Evolutionary conservation across 2,888 invertebrate species (phyloP).

Genomic region (Desoria tigrina): DNA sequence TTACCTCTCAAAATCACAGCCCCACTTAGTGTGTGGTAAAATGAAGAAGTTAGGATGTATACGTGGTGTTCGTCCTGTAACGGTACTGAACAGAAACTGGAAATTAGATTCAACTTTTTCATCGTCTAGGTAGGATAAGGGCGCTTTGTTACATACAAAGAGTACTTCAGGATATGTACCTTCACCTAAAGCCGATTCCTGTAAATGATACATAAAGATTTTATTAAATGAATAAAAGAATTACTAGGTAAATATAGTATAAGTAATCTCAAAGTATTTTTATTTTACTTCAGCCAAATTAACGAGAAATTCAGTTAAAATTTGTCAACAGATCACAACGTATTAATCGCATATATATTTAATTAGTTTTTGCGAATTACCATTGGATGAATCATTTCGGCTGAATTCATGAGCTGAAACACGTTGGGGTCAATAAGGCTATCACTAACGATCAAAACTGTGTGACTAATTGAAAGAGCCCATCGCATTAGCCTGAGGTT

Average conservation of each 20-base stretch:
- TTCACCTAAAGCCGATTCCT: constrained; percentile 50
- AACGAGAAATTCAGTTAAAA: too few relatives aligned
- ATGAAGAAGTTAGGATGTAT: constrained; percentile 42
- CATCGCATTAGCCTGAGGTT: constrained; percentile 49
- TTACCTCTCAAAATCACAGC: constrained; percentile 16
- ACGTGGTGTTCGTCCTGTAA: constrained; percentile 36
- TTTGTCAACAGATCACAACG: background rate
- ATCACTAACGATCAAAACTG: constrained; percentile 47
- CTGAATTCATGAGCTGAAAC: constrained; percentile 47
- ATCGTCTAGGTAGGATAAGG: constrained; percentile 36
- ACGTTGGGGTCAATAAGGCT: constrained; percentile 46
- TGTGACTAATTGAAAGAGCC: constrained; percentile 51
- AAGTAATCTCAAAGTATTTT: constrained; percentile 3
- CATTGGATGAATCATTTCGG: constrained; percentile 47
- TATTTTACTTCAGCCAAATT: too few relatives aligned
- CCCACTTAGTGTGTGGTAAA: constrained; percentile 40
- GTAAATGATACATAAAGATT: constrained; percentile 5
- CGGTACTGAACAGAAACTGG: constrained; percentile 39
- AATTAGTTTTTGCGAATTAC: constrained; percentile 27
- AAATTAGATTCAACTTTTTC: constrained; percentile 23
- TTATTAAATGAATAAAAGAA: too few relatives aligned
- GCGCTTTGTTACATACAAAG: constrained; percentile 48
- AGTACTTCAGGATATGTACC: constrained; percentile 44
- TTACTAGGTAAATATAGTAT: background rate
- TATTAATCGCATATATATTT: background rate